These are phyloP conservation scores for Nesoenas mayeri DNA, from an alignment of 2,113 vertebrate genomes.

Conservation along the genomic window DNA sequence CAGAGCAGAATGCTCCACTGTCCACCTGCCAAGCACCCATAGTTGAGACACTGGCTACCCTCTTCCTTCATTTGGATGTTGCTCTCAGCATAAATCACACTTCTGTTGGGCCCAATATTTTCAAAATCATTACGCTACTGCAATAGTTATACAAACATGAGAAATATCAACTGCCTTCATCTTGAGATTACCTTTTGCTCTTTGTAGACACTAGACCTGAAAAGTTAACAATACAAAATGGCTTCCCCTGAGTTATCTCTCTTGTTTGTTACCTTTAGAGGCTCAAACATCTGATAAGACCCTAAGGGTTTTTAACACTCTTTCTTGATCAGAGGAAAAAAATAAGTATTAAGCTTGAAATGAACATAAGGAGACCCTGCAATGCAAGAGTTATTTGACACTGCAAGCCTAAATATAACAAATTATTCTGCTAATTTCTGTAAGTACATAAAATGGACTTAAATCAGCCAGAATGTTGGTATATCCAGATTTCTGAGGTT, in stretches of 20 bases:
- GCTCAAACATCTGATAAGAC: background rate
- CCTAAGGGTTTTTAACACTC: background rate
- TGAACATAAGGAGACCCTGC: background rate
- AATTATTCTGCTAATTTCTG: background rate
- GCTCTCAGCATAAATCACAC: background rate
- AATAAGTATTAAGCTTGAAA: background rate
- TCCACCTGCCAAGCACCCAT: background rate
- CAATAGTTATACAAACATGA: background rate
- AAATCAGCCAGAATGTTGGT: background rate
- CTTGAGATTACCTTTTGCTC: background rate
- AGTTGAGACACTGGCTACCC: background rate
- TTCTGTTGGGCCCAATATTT: background rate
- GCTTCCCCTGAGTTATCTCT: background rate
- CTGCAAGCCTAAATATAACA: background rate
- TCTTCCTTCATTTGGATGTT: background rate
- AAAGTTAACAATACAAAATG: background rate
- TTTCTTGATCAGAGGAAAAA: background rate
- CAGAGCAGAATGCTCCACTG: background rate
- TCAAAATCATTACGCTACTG: background rate
- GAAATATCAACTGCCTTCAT: background rate
- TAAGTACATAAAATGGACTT: background rate
- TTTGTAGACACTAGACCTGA: background rate
- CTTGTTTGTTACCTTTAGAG: background rate
- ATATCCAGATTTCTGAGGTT: background rate
- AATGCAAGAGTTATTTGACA: background rate